These are phyloP conservation scores for Sibirionetta formosa DNA, from an alignment of 2,797 vertebrate genomes.

Conservation along the genomic window DNA sequence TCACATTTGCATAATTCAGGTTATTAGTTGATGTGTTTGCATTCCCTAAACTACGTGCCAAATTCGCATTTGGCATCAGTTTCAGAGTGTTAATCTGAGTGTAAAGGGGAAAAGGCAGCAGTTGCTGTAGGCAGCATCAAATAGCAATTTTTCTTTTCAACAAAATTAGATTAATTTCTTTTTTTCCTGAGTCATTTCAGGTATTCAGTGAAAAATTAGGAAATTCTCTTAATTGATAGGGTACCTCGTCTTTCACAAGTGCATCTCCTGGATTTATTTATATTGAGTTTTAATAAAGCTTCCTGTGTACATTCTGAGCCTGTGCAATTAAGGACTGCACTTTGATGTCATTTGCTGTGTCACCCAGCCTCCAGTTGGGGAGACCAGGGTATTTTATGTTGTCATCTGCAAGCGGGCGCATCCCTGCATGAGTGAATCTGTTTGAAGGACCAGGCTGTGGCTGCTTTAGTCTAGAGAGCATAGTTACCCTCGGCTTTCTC, in stretches of 20 bases:
- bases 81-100: not conserved
- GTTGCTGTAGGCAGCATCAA: not conserved
- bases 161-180: not conserved
- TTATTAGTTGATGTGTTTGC: conserved; percentile 22
- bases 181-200: not conserved
- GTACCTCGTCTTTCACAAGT: not conserved
- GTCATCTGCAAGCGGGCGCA: not conserved
- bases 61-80: not conserved
- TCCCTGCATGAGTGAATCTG: not conserved
- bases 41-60: not conserved
- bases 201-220: not conserved
- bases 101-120: not conserved
- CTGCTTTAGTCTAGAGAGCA: conserved; percentile 48
- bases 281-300: not conserved
- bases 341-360: not conserved
- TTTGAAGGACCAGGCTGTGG: conserved; percentile 8
- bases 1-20: not conserved
- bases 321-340: not conserved
- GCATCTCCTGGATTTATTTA: not conserved
- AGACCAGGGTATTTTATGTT: not conserved
- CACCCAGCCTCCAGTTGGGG: not conserved
- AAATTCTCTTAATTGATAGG: not conserved
- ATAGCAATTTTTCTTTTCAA: not conserved
- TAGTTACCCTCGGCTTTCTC: not conserved
- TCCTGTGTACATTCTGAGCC: not conserved